These are phyloP conservation scores for Chromobotia macracanthus DNA, from an alignment of 2,797 vertebrate genomes.

Conservation along the genomic window DNA sequence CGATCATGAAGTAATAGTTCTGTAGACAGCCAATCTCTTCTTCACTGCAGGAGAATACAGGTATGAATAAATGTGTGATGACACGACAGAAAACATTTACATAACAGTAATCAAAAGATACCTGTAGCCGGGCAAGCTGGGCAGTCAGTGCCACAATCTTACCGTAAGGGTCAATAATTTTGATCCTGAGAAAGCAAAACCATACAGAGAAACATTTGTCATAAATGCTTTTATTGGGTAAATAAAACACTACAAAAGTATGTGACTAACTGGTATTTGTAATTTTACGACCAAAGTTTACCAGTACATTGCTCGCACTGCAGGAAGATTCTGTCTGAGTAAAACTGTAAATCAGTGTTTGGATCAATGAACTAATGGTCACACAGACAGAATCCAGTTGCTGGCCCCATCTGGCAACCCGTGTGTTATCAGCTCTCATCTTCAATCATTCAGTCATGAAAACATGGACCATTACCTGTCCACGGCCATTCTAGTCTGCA, in stretches of 20 bases:
- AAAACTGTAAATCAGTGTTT: neutral
- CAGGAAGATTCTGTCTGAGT: neutral
- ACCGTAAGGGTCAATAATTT: slow-evolving; percentile 97
- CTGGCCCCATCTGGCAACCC: neutral
- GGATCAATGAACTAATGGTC: neutral
- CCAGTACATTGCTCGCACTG: neutral
- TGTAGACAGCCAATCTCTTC: slow-evolving; percentile 5
- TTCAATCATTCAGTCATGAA: neutral
- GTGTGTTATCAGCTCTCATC: neutral
- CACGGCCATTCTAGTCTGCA: slow-evolving; percentile 95
- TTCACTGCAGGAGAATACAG: neutral
- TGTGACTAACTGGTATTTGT: too few relatives aligned
- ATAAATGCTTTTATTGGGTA: neutral
- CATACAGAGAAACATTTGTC: neutral
- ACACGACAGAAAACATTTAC: neutral
- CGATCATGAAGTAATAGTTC: neutral
- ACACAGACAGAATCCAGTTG: neutral
- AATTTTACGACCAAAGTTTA: neutral
- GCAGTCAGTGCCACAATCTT: slow-evolving; percentile 94
- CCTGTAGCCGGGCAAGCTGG: slow-evolving; percentile 93
- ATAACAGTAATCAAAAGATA: slow-evolving; percentile 59
- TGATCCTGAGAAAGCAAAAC: slow-evolving; percentile 80
- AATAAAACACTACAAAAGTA: neutral
- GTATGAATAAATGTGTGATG: neutral
- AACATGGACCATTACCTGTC: slow-evolving; percentile 81